These are phyloP conservation scores for Channa argus DNA, from an alignment of 2,113 vertebrate genomes.

Conservation along the genomic window DNA sequence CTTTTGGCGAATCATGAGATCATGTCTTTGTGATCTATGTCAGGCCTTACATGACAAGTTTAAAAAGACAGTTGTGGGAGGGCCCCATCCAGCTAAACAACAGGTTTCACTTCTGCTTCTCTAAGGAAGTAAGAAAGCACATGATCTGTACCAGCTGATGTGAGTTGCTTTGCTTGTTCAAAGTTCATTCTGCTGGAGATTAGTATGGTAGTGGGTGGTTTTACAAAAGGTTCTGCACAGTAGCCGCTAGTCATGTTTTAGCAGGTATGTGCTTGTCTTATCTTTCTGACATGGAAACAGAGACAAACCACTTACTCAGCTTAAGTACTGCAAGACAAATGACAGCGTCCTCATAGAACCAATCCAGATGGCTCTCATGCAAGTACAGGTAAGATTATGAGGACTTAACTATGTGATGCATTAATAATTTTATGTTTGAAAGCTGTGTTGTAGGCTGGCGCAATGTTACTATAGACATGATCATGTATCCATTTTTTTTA, in stretches of 20 bases:
- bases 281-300: constrained; percentile 55
- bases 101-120: constrained; percentile 81
- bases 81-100: constrained; percentile 63
- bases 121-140: constrained; percentile 80
- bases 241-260: constrained; percentile 50
- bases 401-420: not conserved
- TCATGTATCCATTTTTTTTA: not conserved
- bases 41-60: not conserved
- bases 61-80: constrained; percentile 58
- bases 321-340: constrained; percentile 45
- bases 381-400: constrained; percentile 67
- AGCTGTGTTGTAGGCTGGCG: not conserved
- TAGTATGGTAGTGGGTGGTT: constrained; percentile 57
- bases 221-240: constrained; percentile 37
- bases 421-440: not conserved
- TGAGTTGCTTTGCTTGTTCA: constrained; percentile 72
- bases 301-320: constrained; percentile 13
- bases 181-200: constrained; percentile 79
- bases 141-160: constrained; percentile 82
- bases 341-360: constrained; percentile 19
- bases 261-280: constrained; percentile 59
- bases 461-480: not conserved
- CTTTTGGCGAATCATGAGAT: constrained; percentile 18
- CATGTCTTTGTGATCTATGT: constrained; percentile 20
- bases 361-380: constrained; percentile 72